Evolutionary conservation across 2,797 vertebrate genomes (phyloP).

Genomic region (Acanthurus lineatus): DNA sequence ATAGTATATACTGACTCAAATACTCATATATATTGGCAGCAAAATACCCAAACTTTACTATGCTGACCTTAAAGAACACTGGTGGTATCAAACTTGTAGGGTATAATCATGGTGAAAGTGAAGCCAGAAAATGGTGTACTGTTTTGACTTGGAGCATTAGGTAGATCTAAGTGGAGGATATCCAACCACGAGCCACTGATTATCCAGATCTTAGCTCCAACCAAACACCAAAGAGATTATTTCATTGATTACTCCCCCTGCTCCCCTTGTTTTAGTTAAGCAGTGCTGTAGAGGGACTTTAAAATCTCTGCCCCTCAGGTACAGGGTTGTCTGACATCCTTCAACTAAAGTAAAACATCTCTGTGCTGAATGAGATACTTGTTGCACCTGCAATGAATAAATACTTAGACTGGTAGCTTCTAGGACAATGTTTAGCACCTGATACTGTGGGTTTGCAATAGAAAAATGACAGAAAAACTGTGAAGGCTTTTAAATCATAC

Average conservation of each 20-base stretch:
- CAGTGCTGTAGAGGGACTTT: not conserved
- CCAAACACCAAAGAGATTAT: slow-evolving; percentile 6
- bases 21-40: slow-evolving; percentile 18
- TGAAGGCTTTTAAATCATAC: not conserved
- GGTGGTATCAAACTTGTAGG: slow-evolving; percentile 17
- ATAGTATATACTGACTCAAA: slow-evolving; percentile 24
- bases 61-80: slow-evolving; percentile 24
- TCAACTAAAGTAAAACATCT: not conserved
- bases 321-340: not conserved
- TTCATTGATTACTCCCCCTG: not conserved
- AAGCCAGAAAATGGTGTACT: not conserved
- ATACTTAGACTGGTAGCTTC: not conserved
- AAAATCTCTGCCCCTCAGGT: too few species aligned
- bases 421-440: not conserved
- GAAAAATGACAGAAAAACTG: slow-evolving; percentile 2
- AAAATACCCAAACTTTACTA: not conserved
- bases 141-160: slow-evolving; percentile 37
- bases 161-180: slow-evolving; percentile 13
- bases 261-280: not conserved
- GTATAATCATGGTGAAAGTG: slow-evolving; percentile 17
- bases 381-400: slow-evolving; percentile 1
- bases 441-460: not conserved
- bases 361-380: not conserved
- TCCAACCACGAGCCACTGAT: slow-evolving; percentile 17
- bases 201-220: slow-evolving; percentile 1